Percentiles rank a stretch among this genome's conserved stretches.
Evolutionary conservation across 2,797 vertebrate species (phyloP).

Genomic region (Melanotaenia trifasciata): DNA sequence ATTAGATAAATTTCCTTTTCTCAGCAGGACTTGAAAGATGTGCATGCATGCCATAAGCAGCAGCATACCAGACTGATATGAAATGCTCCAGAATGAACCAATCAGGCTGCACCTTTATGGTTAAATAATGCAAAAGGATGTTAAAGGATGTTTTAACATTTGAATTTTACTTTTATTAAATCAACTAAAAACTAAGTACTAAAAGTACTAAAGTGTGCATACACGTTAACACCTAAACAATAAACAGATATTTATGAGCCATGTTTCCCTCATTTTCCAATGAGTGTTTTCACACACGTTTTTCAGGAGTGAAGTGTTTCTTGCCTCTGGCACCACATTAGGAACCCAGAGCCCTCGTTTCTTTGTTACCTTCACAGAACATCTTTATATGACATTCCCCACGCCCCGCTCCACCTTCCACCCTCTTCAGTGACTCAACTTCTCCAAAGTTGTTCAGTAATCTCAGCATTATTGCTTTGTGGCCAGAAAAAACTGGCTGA

Average conservation of each 20-base stretch:
- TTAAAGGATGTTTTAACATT: not conserved
- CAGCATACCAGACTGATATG: not conserved
- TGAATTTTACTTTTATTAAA: not conserved
- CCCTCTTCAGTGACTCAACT: conserved; percentile 39
- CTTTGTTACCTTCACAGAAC: conserved; percentile 29
- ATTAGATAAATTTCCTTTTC: too few species aligned
- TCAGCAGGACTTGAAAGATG: too few species aligned
- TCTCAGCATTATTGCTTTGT: conserved; percentile 77
- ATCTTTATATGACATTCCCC: conserved; percentile 25
- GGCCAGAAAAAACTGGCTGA: conserved; percentile 70
- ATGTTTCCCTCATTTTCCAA: conserved; percentile 23
- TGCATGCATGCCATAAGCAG: too few species aligned
- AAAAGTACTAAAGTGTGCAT: not conserved
- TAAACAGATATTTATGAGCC: conserved; percentile 7
- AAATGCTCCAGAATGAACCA: not conserved
- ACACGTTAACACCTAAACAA: not conserved
- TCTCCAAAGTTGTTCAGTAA: conserved; percentile 76
- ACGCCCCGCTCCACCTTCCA: not conserved
- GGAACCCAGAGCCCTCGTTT: not conserved
- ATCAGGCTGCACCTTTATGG: not conserved
- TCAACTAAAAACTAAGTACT: not conserved
- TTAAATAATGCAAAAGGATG: not conserved
- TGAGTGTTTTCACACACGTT: conserved; percentile 27
- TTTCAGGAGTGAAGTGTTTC: conserved; percentile 34
- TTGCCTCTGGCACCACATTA: conserved; percentile 11